Base-by-base conservation (phyloP, 2,797 vertebrate genomes). In the Lindbergichthys nudifrons region DNA sequence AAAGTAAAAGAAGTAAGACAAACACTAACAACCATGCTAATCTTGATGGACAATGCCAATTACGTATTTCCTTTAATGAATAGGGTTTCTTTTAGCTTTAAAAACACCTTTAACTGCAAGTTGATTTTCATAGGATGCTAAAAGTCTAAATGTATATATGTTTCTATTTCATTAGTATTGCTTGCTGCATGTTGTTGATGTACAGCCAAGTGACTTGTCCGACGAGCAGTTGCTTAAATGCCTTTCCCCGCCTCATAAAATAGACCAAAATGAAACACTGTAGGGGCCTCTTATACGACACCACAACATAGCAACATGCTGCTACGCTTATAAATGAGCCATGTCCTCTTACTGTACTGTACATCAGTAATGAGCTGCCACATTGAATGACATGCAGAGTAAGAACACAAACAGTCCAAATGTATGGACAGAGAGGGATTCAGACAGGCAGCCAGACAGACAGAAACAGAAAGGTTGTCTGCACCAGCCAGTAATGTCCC, bases 391-490 rank as follows among this genome's bases (percentile, higher is more conserved):
- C 82, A 75, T 6, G 66, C 61, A 39, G 81, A 50, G 41, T 65
- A 73, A 65, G 62, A 77, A 73, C 19, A 81, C 60, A 79, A 81
- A 71, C 67, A 77, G 21, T 76, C 73, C 81, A 53, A 82, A 82
- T 75, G 87, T 63, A 87, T 54, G 67, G 72, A 73, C 80, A 65
- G 69, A 72, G 5, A 71, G 66, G 42, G 58, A 77, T 61, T 77
- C 79, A 82, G 79, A 82, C 83, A 68, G 45, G 61, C 74, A 59
- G 75, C 43, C 82, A 60, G 88, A 73, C 86, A 87, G 92, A 90
- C 83, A 82, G 65, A 88, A 73, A 84, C 83, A 83, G 84, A 91
- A 83, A 82, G 85, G 88, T 89, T 91, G 90, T 88, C 87, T 91
- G 83, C 83, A 81, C 81, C 85, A 70, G 82, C 84, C 81, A 88